Base-by-base conservation (phyloP, 2,888 invertebrate genomes). In the Furcula furcula region DNA sequence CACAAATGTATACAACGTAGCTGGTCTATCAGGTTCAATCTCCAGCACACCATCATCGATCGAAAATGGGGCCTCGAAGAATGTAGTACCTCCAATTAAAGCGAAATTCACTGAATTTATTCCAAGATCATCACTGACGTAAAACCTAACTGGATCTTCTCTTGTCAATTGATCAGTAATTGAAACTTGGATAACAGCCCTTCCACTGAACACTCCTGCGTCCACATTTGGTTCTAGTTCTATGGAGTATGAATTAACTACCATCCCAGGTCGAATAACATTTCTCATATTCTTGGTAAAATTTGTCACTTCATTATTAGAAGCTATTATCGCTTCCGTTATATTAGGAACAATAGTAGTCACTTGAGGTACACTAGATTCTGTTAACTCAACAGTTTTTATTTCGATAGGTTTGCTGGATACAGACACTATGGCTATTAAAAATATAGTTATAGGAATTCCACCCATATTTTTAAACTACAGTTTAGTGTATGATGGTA, bases 221-320 rank as follows among this genome's bases (percentile, higher is more conserved):
- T 40, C 34, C 2, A 53, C 25, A 36, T 77, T 35, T 1, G 71
- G 59, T 4, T 57, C 46, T 2, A 83, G 35, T 43, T 61, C 57
- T 4, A 83, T 37, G 0, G 12, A n/a, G 23, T 80, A 78, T 11
- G 44, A 56, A 1, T 32, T 47, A 0, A 73, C 55, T 1, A 16
- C 7, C 64, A 80, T 70, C 3, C 76, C 82, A 4, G 77, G 75
- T 39, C 79, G 62, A 15, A 78, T 36, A 28, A 59, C 45, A 25
- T 65, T 69, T 25, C 58, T 51, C 2, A 37, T n/a, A 2, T 26
- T 31, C 2, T 19, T 18, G 15, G 15, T 28, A 5, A 2, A 5
- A 7, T 7, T 10, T 7, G 7, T 20, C 9, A 19, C 19, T 15
- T 30, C 30, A 22, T 15, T 22, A 4, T 3, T 15, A 9, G 7